Base-by-base conservation (phyloP, 2,797 vertebrate species). In the Gallinago stenura region DNA sequence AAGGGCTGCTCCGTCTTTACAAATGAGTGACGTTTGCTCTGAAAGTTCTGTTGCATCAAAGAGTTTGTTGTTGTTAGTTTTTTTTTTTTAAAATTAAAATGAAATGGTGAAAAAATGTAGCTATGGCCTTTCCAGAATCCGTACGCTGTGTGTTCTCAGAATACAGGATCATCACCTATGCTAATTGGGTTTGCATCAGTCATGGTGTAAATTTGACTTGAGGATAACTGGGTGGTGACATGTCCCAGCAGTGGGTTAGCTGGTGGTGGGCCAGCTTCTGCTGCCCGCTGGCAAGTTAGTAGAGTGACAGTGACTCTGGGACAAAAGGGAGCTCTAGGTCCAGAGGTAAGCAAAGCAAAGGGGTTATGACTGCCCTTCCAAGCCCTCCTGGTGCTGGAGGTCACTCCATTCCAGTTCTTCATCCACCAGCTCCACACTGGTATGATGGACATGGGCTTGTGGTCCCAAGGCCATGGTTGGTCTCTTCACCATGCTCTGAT, bases 221-320 rank as follows among this genome's bases (percentile, higher is more conserved):
- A 14, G 0, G 4, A 16, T 16, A 41, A 10, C 35, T 41, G 31
- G 12, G 24, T 14, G 24, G 43, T 18, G 18, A 5, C 4, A 0
- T 1, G 4, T 53, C 33, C 58, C 19, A 31, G 56, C 15, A 24
- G 6, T 3, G 16, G 26, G 15, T 8, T 39, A 6, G 65, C 15
- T 50, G 53, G 39, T 43, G 18, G 10, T 0, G 35, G 43, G 26
- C 24, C 5, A 1, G 3, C 6, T 6, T 21, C 35, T 56, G 31
- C 51, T 31, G 26, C 24, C 46, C 45, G 9, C 31, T 26, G 65
- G 45, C 16, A 14, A 5, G 1, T 10, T 20, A 4, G 7, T 21
- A 11, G 66, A 5, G 15, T 25, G 16, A 16, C 7, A 18, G 39
- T n/a, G 51, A 9, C 28, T 15, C 14, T 15, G 46, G 15, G 35